Evolutionary conservation across 1,140 invertebrate genomes (phyloP).

Genomic region (Drosophila jambulina): DNA sequence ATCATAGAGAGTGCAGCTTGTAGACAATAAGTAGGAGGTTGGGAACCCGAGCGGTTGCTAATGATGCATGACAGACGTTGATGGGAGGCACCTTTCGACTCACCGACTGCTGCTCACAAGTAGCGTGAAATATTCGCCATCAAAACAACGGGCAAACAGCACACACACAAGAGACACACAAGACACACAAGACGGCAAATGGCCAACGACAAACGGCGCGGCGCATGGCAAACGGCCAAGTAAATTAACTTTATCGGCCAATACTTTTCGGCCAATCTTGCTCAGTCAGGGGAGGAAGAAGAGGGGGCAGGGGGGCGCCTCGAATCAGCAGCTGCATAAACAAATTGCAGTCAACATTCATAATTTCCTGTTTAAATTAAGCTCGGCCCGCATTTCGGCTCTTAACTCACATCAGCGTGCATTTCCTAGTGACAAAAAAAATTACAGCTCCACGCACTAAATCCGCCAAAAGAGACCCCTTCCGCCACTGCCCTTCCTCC

Average conservation of each 20-base stretch:
- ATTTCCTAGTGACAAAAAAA: constrained; percentile 83
- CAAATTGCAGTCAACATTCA: constrained; percentile 84
- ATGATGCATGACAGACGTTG: constrained; percentile 76
- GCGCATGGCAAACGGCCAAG: constrained; percentile 33
- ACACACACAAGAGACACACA: neutral
- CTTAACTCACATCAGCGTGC: constrained; percentile 75
- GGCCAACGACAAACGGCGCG: constrained; percentile 19
- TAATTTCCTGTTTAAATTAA: constrained; percentile 84
- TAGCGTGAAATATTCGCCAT: constrained; percentile 81
- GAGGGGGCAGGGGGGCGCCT: neutral
- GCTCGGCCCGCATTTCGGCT: constrained; percentile 65
- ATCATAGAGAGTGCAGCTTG: constrained; percentile 72
- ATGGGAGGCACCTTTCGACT: constrained; percentile 53
- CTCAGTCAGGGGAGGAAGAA: constrained; percentile 24
- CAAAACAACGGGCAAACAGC: constrained; percentile 68
- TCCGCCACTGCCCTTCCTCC: neutral
- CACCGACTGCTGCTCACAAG: constrained; percentile 35
- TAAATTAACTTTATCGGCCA: constrained; percentile 78
- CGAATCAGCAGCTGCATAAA: constrained; percentile 81
- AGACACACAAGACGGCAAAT: constrained; percentile 35
- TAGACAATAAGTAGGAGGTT: constrained; percentile 11
- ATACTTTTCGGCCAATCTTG: constrained; percentile 67
- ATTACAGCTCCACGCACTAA: constrained; percentile 62
- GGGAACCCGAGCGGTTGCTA: constrained; percentile 38
- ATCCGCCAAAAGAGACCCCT: constrained; percentile 26